Evolutionary conservation across 2,113 vertebrate genomes (phyloP).

Genomic region (Zosterops borbonicus): DNA sequence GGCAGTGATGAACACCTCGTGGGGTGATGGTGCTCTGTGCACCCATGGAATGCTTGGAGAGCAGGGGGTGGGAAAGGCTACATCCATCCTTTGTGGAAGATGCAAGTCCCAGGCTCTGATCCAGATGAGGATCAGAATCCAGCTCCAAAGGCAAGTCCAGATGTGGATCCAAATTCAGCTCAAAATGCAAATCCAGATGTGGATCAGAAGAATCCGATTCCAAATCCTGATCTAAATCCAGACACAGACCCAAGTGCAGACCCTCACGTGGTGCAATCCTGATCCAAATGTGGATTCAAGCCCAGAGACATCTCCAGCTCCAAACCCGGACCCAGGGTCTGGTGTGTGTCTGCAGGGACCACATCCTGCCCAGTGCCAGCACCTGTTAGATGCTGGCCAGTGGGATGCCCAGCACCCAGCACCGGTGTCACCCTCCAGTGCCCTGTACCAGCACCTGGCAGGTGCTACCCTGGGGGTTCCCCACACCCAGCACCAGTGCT

Average conservation of each 20-base stretch:
- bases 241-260: background rate
- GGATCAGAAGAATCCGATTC: background rate
- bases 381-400: background rate
- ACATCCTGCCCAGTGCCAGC: background rate
- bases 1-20: background rate
- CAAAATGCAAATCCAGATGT: background rate
- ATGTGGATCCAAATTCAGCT: background rate
- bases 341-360: background rate
- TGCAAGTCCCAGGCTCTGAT: background rate
- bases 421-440: background rate
- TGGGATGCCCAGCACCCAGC: background rate
- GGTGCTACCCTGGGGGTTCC: background rate
- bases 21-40: background rate
- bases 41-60: accelerated
- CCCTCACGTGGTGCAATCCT: background rate
- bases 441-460: background rate
- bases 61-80: background rate
- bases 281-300: background rate
- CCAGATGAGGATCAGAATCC: background rate
- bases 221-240: background rate
- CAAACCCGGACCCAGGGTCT: background rate
- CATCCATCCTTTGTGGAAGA: background rate
- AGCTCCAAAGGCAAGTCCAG: background rate
- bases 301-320: background rate
- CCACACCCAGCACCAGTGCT: background rate